Conservation (phyloP, 2,113 vertebrate genomes). For the Monopterus albus region DNA sequence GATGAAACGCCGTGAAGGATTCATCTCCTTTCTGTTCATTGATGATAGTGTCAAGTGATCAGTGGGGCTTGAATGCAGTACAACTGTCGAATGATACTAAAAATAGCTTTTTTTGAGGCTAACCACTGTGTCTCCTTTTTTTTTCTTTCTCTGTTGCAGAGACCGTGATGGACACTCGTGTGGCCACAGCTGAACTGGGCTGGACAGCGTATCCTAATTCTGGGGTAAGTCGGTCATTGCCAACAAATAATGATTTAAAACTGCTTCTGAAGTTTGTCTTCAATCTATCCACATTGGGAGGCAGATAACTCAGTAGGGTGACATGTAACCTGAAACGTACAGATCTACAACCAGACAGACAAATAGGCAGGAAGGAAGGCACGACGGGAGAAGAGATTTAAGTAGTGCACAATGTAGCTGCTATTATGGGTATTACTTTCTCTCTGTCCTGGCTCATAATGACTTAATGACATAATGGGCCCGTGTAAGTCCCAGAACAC, state of each 20-base stretch:
- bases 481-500: conserved; percentile 74
- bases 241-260: conserved; percentile 14
- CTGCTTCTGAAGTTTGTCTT: neutral
- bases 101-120: conserved; percentile 55
- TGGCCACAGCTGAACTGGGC: conserved; percentile 96
- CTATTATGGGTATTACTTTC: conserved; percentile 79
- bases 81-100: conserved; percentile 50
- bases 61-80: conserved; percentile 59
- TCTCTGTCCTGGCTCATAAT: conserved; percentile 73
- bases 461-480: conserved; percentile 84
- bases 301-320: neutral
- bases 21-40: conserved; percentile 55
- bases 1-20: conserved; percentile 58
- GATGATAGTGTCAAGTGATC: conserved; percentile 70
- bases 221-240: conserved; percentile 88
- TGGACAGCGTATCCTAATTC: conserved; percentile 97
- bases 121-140: conserved; percentile 47
- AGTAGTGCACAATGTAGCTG: conserved; percentile 64
- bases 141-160: conserved; percentile 81
- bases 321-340: conserved; percentile 22
- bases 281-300: neutral
- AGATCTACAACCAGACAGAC: conserved; percentile 39
- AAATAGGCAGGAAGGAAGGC: conserved; percentile 55
- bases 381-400: conserved; percentile 54
- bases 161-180: conserved; percentile 97